Conservation (phyloP, 1,140 invertebrate species). For the Drosophila virilis region DNA sequence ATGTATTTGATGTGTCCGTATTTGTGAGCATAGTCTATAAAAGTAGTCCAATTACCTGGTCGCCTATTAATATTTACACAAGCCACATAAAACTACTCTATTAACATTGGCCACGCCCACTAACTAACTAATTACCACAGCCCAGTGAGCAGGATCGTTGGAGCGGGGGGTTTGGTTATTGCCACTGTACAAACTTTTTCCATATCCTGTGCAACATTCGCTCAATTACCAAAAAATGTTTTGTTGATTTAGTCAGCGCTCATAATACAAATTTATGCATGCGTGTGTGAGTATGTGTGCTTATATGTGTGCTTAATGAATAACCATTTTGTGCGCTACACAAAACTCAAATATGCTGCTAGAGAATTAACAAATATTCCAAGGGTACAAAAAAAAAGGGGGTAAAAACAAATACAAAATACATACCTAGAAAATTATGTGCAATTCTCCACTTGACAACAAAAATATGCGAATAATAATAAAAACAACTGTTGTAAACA, state of each 20-base stretch:
- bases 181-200: conserved; percentile 1
- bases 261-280: conserved; percentile 75
- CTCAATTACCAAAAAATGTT: conserved; percentile 56
- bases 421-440: conserved; percentile 26
- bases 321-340: conserved; percentile 73
- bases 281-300: conserved; percentile 20
- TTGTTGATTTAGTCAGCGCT: conserved; percentile 69
- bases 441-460: conserved; percentile 67
- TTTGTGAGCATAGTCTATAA: background rate
- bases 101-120: conserved; percentile 53
- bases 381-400: conserved; percentile 20
- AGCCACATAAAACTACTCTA: conserved; percentile 52
- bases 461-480: conserved; percentile 60
- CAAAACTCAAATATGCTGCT: conserved; percentile 68
- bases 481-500: conserved; percentile 45
- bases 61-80: conserved; percentile 55
- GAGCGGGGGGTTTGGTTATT: background rate
- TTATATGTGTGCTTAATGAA: conserved; percentile 60
- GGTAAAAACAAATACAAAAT: conserved; percentile 20
- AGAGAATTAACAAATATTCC: conserved; percentile 34
- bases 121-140: conserved; percentile 53
- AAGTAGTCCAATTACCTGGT: conserved; percentile 29
- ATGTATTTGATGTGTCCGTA: conserved; percentile 3
- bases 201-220: conserved; percentile 10
- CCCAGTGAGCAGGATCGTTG: background rate